Conservation (phyloP, 1,140 invertebrate genomes). For the Pararge aegeria region DNA sequence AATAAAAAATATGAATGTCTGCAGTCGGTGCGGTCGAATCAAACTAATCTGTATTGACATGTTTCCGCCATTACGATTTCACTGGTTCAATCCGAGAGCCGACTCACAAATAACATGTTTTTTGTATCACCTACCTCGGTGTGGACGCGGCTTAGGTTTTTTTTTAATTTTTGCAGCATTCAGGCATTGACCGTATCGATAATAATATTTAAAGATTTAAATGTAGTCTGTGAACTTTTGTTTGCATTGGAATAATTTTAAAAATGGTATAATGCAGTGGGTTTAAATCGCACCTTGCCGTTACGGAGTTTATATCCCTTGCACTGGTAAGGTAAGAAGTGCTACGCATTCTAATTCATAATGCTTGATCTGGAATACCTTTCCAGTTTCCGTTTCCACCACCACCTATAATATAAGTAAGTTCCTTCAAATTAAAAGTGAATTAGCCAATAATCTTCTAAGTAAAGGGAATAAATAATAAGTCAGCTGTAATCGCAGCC, state of each 20-base stretch:
- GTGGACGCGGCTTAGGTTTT: constrained; percentile 20
- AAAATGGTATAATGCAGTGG: no score
- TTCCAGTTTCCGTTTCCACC: no score
- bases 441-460: no score
- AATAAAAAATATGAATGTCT: constrained; percentile 35
- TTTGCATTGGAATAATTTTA: background rate
- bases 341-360: no score
- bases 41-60: constrained; percentile 70
- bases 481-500: no score
- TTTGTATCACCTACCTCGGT: constrained; percentile 40
- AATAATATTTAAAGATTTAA: constrained; percentile 2
- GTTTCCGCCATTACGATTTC: constrained; percentile 73
- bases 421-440: no score
- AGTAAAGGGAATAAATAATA: no score
- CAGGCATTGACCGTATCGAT: constrained; percentile 1
- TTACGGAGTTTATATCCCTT: no score
- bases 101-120: constrained; percentile 52
- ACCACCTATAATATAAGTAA: no score
- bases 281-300: no score
- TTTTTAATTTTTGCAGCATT: constrained; percentile 17
- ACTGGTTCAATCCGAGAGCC: constrained; percentile 52
- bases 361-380: no score
- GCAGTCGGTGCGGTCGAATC: constrained; percentile 45
- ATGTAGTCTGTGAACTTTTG: background rate
- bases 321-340: no score